Conservation (phyloP, 2,888 invertebrate species). For the Catocala fraxini region DNA sequence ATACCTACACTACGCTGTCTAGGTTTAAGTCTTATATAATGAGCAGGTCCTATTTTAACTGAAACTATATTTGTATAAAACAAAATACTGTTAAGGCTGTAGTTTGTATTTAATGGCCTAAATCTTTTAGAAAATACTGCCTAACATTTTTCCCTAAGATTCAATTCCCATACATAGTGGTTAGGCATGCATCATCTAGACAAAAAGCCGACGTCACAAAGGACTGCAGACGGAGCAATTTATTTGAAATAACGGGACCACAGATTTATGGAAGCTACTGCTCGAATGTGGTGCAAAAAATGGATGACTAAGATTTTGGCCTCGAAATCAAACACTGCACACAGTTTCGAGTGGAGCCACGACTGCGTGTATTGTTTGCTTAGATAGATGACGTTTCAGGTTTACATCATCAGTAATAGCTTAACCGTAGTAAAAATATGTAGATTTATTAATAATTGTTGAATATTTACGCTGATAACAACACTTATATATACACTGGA, state of each 20-base stretch:
- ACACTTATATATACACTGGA: no score
- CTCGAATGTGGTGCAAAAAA: conserved; percentile 56
- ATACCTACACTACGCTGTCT: no score
- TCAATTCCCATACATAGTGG: conserved; percentile 37
- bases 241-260: conserved; percentile 68
- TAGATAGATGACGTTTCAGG: background rate
- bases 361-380: background rate
- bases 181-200: conserved; percentile 57
- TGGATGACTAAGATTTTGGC: conserved; percentile 41
- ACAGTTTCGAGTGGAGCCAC: conserved; percentile 12
- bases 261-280: conserved; percentile 67
- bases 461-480: no score
- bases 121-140: conserved; percentile 17
- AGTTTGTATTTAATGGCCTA: background rate
- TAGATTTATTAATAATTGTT: no score
- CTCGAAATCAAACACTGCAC: conserved; percentile 22
- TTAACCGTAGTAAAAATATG: background rate
- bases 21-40: no score
- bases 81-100: background rate
- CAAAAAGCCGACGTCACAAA: conserved; percentile 71
- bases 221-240: conserved; percentile 59
- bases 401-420: background rate
- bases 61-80: no score
- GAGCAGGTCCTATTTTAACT: no score
- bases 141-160: conserved; percentile 39